Evolutionary conservation across 2,113 vertebrate genomes (phyloP).

Genomic region (Tupaia tana): DNA sequence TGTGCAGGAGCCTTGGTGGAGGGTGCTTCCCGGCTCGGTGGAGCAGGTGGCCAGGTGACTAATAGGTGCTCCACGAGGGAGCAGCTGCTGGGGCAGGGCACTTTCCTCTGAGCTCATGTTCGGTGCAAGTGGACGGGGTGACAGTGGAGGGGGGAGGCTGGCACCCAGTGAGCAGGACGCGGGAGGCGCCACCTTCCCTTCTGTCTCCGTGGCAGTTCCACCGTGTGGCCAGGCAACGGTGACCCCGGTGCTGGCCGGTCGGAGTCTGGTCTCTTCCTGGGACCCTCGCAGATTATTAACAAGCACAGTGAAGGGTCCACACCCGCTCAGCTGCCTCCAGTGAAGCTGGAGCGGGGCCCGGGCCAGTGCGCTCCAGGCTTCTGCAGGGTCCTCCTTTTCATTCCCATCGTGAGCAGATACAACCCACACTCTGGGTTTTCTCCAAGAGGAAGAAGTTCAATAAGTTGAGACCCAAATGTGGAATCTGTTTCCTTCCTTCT

Average conservation of each 20-base stretch:
- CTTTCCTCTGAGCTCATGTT: neutral
- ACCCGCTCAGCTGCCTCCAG: fast-evolving
- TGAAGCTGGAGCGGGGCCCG: fast-evolving
- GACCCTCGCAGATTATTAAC: fast-evolving
- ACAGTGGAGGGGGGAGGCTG: fast-evolving
- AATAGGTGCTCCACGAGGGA: no score
- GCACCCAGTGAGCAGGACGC: neutral
- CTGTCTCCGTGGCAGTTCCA: neutral
- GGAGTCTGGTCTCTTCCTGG: neutral
- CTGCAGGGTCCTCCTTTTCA: neutral
- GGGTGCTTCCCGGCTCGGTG: no score
- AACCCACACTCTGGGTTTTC: neutral
- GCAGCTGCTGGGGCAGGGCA: neutral
- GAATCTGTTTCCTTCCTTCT: neutral
- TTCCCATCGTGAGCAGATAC: neutral
- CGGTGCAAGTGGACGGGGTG: neutral
- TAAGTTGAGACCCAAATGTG: neutral
- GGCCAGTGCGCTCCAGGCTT: no score
- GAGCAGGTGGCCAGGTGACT: no score
- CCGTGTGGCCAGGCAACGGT: neutral
- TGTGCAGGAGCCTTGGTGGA: fast-evolving
- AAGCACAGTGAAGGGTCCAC: fast-evolving
- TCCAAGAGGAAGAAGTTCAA: neutral
- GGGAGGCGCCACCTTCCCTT: neutral
- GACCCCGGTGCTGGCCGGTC: neutral